Conservation (phyloP, 2,888 invertebrate species). For the Phyllotreta cruciferae region DNA sequence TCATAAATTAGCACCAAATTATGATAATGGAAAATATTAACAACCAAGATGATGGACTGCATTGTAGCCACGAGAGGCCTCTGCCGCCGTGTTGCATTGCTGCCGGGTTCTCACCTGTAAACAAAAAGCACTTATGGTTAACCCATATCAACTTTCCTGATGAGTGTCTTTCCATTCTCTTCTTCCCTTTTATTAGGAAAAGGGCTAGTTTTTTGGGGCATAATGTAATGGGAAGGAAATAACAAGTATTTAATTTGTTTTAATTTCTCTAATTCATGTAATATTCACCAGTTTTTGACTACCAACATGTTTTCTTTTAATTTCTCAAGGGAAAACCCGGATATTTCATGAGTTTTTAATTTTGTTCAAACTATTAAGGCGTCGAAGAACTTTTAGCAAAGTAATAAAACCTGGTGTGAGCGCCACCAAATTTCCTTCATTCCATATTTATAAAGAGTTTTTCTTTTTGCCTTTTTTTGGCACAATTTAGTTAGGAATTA, state of each 20-base stretch:
- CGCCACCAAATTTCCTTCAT: neutral
- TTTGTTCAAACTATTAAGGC: no score
- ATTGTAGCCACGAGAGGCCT: conserved; percentile 59
- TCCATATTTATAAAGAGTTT: no score
- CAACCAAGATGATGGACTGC: conserved; percentile 59
- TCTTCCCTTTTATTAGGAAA: no score
- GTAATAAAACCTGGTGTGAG: neutral
- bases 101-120: conserved; percentile 63
- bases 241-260: no score
- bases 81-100: conserved; percentile 64
- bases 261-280: no score
- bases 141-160: no score
- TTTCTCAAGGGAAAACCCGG: neutral
- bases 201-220: no score
- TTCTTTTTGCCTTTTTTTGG: neutral
- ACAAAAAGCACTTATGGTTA: conserved; percentile 25
- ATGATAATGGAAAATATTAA: conserved; percentile 54
- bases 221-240: no score
- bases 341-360: neutral
- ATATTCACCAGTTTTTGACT: no score
- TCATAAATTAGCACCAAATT: conserved; percentile 55
- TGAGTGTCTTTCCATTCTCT: no score
- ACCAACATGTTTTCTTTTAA: neutral
- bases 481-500: no score
- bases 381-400: no score